Evolutionary conservation across 2,113 vertebrate species (phyloP), one percentile per base, ranked within the genome.

Genomic region (Mormoops blainvillei): DNA sequence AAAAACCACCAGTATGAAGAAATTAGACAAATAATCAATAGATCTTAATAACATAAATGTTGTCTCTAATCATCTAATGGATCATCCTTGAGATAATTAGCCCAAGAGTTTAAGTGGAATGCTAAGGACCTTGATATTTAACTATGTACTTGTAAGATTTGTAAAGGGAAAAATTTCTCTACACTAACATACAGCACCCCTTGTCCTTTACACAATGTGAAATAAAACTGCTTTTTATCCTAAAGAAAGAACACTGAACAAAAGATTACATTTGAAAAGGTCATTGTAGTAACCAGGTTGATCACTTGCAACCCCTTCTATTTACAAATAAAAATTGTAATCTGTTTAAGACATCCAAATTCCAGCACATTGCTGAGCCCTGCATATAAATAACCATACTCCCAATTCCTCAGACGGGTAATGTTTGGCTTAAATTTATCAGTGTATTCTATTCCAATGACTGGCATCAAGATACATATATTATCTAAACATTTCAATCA

Each of bases 1-100:
- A 91, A 88, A 76, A 4, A 93, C 7, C 14, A 87, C 33, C 4
- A 24, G 15, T 77, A 12, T 77, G 82, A 81, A 88, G 63, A 92
- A 92, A 73, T 61, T 91, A 74, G 26, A 56, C 20, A 92, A 92
- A 85, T 92, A 94, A 96, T 94, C 19, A 65, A 96, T 92, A 67
- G 61, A 56, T 86, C 38, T 92, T 78, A 87, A 94, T 85, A 81
- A n/a, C 6, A 16, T 65, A 63, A 87, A 88, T 88, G 82, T 68
- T 95, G 20, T 91, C 33, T 43, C 94, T 94, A 92, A 92, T 90
- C 38, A 94, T 81, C 10, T 61, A 94, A 77, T 95, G 45, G 38
- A 77, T 95, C 52, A 88, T 16, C 9, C 41, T 81, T 70, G 73
- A 90, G 71, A 82, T 85, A 82, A 92, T 77, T 90, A 88, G 36